Base-by-base conservation (phyloP, 2,113 vertebrate species). In the Gnathonemus echidnorhynchus region DNA sequence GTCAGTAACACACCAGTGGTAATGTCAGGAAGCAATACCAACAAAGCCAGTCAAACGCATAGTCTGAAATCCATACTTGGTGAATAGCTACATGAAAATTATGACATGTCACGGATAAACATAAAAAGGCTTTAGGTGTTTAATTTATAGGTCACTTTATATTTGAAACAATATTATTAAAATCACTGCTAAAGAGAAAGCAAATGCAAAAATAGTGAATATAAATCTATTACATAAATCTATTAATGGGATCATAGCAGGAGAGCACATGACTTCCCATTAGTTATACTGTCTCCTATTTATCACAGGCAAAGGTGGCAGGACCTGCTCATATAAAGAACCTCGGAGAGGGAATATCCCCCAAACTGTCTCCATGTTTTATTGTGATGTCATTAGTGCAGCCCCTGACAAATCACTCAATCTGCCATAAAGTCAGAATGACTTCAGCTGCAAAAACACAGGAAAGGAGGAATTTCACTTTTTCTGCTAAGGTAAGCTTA, bases 1-100 rank as follows among this genome's bases (percentile, higher is more conserved):
- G 93, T 95, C 95, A 94, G 94, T 94, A 93, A 80, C 48, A 91
- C 90, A 91, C 53, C 90, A 89, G 70, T 70, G 89, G 58, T 62
- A 80, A 88, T 83, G 89, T 90, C 87, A 91, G 21, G 9, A 56
- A 87, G 15, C 17, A 56, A n/a, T 1, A 80, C 35, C 74, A 19
- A 5, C 35, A 39, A 42, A 77, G 74, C 13, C 74, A 77, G 31
- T 39, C 35, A 80, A 42, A 42, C 74, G 39, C 15, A 19, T 7
- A 10, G 35, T 42, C 2, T 31, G 62, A 70, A 13, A 70, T 70
- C 62, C 31, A 39, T 39, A 77, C 70, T 31, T 70, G 62, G 27
- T 3, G 3, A 70, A 27, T 31, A 31, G 62, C 74, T 42, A 19
- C 5, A n/a, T 19, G 13, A 77, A 5, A 42, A 80, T 42, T 42